phyloP scores from a whole-genome alignment of 1,140 invertebrate species.

The Zaprionus camerounensis region DNA sequence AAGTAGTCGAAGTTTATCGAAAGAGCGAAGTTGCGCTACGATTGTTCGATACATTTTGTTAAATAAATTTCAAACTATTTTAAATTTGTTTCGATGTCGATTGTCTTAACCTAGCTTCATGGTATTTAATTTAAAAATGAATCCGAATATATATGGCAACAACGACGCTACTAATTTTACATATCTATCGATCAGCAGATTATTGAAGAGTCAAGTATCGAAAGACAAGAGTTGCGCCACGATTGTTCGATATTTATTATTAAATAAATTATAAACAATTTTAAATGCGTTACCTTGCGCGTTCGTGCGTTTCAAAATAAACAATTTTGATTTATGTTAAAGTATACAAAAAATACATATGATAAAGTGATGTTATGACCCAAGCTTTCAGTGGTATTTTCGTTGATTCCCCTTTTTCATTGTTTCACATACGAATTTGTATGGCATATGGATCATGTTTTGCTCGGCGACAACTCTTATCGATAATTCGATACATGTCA shows the following conservation, averaged over 20 bases:
- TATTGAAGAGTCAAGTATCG: not conserved
- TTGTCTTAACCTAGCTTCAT: not conserved
- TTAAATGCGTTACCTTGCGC: not conserved
- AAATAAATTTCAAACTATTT: not conserved
- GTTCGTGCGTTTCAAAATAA: not conserved
- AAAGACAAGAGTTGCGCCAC: not conserved
- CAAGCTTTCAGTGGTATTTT: no score
- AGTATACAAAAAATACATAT: no score
- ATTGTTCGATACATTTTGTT: not conserved
- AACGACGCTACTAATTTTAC: slow-evolving; percentile 36
- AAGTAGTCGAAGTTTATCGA: not conserved
- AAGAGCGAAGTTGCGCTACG: not conserved
- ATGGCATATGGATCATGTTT: not conserved
- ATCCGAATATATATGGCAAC: slow-evolving; percentile 37
- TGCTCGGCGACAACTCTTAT: not conserved
- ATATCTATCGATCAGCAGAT: slow-evolving; percentile 23
- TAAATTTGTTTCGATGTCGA: not conserved
- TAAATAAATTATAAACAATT: not conserved
- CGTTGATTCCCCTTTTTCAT: not conserved
- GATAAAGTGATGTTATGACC: no score
- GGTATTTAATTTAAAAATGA: not conserved
- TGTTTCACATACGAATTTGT: not conserved
- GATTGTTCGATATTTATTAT: not conserved
- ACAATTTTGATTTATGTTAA: not conserved
- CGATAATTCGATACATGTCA: slow-evolving; percentile 14